Conservation (phyloP, 2,797 vertebrate species). For the Natrix natrix region DNA sequence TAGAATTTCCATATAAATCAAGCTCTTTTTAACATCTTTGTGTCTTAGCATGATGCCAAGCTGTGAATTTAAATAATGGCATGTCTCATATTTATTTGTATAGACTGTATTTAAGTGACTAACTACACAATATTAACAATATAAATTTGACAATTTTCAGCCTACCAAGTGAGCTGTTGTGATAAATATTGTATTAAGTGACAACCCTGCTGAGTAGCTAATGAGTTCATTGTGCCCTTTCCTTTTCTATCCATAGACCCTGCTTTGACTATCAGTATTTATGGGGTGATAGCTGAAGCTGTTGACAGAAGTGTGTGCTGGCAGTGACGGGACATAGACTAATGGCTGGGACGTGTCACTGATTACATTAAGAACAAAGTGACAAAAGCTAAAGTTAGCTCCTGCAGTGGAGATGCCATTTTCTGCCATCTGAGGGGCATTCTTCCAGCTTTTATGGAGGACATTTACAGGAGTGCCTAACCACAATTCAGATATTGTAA, state of each 20-base stretch:
- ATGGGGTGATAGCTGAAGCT: conserved; percentile 34
- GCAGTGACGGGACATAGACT: conserved; percentile 8
- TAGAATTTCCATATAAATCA: conserved; percentile 61
- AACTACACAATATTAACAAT: conserved; percentile 51
- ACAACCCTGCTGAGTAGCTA: conserved; percentile 36
- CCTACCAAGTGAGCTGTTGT: conserved; percentile 48
- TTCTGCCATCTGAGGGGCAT: neutral
- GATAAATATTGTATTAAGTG: conserved; percentile 46
- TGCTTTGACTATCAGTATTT: conserved; percentile 44
- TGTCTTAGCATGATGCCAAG: conserved; percentile 55
- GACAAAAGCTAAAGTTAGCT: conserved; percentile 13
- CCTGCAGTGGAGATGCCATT: neutral
- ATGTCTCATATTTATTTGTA: conserved; percentile 56
- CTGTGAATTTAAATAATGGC: conserved; percentile 61
- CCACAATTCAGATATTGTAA: neutral
- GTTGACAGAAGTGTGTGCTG: conserved; percentile 36
- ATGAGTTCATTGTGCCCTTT: conserved; percentile 45
- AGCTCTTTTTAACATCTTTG: conserved; percentile 47
- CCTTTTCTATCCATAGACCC: conserved; percentile 15
- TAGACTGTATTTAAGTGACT: conserved; percentile 56
- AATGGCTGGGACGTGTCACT: conserved; percentile 32
- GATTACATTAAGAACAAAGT: conserved; percentile 15
- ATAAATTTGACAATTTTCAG: conserved; percentile 58
- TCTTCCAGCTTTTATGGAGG: neutral
- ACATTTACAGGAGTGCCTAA: neutral